Conservation (phyloP, 1,140 invertebrate genomes). For the Diachasmimorpha longicaudata region DNA sequence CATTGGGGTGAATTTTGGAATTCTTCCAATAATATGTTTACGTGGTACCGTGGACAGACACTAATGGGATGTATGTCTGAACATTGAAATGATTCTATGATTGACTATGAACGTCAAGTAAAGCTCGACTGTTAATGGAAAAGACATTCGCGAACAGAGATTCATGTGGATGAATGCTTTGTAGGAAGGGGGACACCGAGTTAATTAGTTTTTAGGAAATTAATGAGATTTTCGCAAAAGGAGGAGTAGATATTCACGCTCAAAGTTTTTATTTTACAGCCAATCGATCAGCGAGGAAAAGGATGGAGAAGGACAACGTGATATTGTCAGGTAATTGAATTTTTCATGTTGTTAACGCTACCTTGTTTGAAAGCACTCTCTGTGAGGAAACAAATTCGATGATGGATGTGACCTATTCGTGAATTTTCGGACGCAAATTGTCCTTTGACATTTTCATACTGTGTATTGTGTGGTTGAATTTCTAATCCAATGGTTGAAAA, state of each 20-base stretch:
- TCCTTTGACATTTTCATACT: too few species aligned
- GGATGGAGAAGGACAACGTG: constrained; percentile 66
- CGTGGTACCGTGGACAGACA: neutral
- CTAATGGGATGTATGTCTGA: neutral
- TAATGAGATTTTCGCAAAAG: neutral
- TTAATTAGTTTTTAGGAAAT: neutral
- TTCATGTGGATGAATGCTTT: neutral
- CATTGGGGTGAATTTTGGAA: neutral
- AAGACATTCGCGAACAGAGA: too few species aligned
- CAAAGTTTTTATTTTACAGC: constrained; percentile 50
- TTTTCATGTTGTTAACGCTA: neutral
- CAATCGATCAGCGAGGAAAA: constrained; percentile 72
- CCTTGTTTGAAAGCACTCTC: too few species aligned
- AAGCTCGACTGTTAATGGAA: too few species aligned
- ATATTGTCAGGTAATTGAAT: constrained; percentile 63
- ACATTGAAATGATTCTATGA: too few species aligned
- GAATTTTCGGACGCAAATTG: too few species aligned
- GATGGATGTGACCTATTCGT: too few species aligned
- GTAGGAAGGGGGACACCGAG: neutral
- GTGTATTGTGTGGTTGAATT: too few species aligned
- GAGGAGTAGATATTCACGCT: neutral
- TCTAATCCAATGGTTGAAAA: too few species aligned
- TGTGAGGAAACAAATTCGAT: too few species aligned
- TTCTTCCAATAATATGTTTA: neutral
- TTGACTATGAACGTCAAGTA: too few species aligned